Conservation (phyloP, 1,140 invertebrate genomes). For the Andricus grossulariae region DNA sequence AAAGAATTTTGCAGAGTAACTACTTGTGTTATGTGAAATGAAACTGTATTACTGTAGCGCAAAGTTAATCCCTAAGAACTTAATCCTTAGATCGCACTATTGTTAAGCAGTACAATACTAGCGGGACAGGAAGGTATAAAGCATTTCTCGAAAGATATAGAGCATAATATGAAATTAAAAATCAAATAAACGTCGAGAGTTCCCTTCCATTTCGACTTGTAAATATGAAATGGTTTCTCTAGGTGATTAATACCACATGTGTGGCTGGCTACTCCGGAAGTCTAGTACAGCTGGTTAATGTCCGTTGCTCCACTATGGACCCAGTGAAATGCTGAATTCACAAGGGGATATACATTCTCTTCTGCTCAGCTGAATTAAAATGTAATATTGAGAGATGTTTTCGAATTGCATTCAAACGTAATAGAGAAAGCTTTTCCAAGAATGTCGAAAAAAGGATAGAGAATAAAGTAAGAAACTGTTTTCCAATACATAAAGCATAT, state of each 20-base stretch:
- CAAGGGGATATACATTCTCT: slow-evolving; percentile 10
- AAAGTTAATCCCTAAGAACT: neutral
- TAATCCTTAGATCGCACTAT: neutral
- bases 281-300: slow-evolving; percentile 22
- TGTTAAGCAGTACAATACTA: neutral
- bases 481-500: slow-evolving; percentile 24
- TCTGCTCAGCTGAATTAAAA: neutral
- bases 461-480: slow-evolving; percentile 4
- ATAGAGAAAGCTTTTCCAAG: neutral
- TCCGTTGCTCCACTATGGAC: neutral
- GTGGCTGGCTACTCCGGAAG: slow-evolving; percentile 40
- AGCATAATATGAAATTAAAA: slow-evolving; percentile 6
- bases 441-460: neutral
- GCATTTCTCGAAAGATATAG: neutral
- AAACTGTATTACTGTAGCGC: neutral
- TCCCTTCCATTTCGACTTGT: slow-evolving; percentile 34
- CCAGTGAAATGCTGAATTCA: slow-evolving; percentile 9
- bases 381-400: slow-evolving; percentile 7
- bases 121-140: neutral
- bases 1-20: neutral
- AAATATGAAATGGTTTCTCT: slow-evolving; percentile 51
- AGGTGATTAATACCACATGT: slow-evolving; percentile 47
- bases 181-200: neutral
- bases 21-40: neutral
- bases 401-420: neutral